Evolutionary conservation across 2,797 vertebrate species (phyloP).

Genomic region (Enteromius thamalakanensis): DNA sequence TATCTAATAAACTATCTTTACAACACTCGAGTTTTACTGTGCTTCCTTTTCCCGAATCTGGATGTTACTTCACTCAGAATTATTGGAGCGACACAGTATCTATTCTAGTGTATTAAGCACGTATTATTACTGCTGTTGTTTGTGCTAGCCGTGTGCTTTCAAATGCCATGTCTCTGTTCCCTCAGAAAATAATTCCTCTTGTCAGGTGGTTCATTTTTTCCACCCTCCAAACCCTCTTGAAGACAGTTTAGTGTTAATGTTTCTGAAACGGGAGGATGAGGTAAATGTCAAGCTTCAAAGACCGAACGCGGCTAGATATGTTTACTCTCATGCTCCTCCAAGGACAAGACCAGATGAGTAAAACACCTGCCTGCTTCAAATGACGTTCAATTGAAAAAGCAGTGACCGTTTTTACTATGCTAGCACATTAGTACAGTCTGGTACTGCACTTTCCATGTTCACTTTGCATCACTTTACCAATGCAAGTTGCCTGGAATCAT

Average conservation of each 20-base stretch:
- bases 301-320: slow-evolving; percentile 48
- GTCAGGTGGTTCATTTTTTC: slow-evolving; percentile 31
- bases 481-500: not conserved
- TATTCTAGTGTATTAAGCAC: not conserved
- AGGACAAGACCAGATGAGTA: slow-evolving; percentile 45
- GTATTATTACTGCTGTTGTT: slow-evolving; percentile 14
- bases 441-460: not conserved
- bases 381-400: slow-evolving; percentile 42
- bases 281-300: slow-evolving; percentile 54
- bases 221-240: slow-evolving; percentile 13
- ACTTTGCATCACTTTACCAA: slow-evolving; percentile 21
- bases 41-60: slow-evolving; percentile 17
- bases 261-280: slow-evolving; percentile 48
- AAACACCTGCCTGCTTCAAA: slow-evolving; percentile 50
- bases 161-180: slow-evolving; percentile 16
- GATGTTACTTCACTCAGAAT: slow-evolving; percentile 5
- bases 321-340: slow-evolving; percentile 51
- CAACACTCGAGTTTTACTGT: not conserved
- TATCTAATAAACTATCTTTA: slow-evolving; percentile 57
- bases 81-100: not conserved
- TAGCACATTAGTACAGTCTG: not conserved
- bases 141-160: not conserved
- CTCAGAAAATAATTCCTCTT: slow-evolving; percentile 38
- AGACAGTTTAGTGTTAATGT: slow-evolving; percentile 48
- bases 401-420: slow-evolving; percentile 21